Evolutionary conservation across 2,888 invertebrate species (phyloP).

Genomic region (Bellardia pandia): DNA sequence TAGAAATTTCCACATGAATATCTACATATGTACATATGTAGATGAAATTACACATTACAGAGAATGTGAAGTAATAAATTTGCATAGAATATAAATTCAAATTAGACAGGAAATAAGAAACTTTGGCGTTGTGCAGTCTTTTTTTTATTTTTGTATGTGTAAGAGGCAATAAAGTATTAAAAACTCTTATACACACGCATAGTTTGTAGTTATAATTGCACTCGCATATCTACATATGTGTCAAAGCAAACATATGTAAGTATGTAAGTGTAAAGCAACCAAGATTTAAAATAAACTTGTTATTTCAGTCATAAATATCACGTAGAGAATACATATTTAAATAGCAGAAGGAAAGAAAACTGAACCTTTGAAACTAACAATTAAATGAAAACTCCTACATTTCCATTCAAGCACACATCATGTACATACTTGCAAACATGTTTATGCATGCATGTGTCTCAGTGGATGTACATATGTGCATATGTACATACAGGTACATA

Average conservation of each 20-base stretch:
- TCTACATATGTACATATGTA: constrained; percentile 1
- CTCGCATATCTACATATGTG: too few relatives aligned
- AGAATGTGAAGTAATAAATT: constrained; percentile 39
- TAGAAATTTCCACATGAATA: constrained; percentile 32
- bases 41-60: constrained; percentile 14
- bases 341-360: neutral
- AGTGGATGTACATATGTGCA: neutral
- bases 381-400: constrained; percentile 35
- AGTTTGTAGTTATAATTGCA: neutral
- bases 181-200: neutral
- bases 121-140: neutral
- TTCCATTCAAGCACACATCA: neutral
- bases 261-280: neutral
- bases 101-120: constrained; percentile 21
- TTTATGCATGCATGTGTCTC: neutral
- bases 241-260: neutral
- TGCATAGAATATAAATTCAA: constrained; percentile 33
- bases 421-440: neutral
- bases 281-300: constrained; percentile 33
- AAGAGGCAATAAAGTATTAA: neutral
- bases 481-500: neutral
- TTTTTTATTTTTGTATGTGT: neutral
- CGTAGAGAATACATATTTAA: constrained; percentile 6
- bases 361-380: constrained; percentile 40
- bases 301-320: constrained; percentile 58